phyloP scores from a whole-genome alignment of 2,888 invertebrate genomes.

The Clitarchus hookeri region DNA sequence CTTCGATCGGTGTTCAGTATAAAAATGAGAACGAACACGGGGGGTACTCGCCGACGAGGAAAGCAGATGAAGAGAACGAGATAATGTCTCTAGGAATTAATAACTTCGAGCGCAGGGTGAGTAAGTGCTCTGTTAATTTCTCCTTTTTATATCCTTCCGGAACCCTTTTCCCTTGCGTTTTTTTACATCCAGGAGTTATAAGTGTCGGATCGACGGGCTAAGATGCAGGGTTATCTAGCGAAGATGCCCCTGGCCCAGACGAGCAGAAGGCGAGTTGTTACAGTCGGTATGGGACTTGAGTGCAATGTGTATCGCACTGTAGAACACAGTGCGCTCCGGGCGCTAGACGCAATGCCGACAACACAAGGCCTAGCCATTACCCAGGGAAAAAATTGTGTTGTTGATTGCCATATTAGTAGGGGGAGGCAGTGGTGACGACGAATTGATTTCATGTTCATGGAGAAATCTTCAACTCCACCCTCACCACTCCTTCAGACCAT shows the following conservation, averaged over 20 bases:
- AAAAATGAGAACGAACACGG: neutral
- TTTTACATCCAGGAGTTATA: neutral
- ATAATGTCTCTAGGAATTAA: neutral
- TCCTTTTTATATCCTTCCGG: neutral
- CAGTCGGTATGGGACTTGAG: no score
- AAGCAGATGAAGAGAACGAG: neutral
- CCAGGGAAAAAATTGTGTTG: neutral
- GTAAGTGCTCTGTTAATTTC: neutral
- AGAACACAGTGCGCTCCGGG: no score
- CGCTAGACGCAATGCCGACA: no score
- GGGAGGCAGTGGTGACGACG: neutral
- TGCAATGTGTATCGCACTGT: no score
- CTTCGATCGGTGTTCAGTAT: neutral
- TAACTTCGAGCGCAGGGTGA: neutral
- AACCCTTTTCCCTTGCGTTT: neutral
- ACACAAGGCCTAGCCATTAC: no score
- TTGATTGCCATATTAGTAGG: neutral
- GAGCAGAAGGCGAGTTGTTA: no score
- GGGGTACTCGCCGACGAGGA: neutral
- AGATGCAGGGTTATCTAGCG: neutral
- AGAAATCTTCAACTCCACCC: neutral
- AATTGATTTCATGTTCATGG: neutral
- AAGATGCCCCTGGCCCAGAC: neutral
- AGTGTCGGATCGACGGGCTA: neutral
- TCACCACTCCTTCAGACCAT: neutral